These are phyloP conservation scores for Trachelus stipa DNA, from an alignment of 2,888 invertebrate genomes.

Conservation along the genomic window DNA sequence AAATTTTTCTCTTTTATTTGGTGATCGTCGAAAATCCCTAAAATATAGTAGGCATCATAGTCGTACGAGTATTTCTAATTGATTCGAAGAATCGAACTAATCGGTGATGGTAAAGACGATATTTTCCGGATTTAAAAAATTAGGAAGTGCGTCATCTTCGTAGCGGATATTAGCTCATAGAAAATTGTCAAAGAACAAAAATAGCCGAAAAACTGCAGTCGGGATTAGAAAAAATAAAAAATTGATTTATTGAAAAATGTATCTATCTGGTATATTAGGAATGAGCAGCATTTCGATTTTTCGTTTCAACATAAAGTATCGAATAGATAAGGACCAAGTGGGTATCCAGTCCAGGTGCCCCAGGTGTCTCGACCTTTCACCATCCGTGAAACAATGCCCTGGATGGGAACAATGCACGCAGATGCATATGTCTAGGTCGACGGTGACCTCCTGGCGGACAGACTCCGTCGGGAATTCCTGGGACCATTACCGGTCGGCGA, in stretches of 20 bases:
- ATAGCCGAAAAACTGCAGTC: not conserved
- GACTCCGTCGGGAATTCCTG: slow-evolving; percentile 3
- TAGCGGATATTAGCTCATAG: not conserved
- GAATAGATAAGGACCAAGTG: not conserved
- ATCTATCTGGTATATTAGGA: not conserved
- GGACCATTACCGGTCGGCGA: not conserved
- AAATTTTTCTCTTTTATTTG: not conserved
- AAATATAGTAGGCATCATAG: not conserved
- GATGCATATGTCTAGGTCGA: slow-evolving; percentile 38
- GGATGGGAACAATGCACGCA: not conserved
- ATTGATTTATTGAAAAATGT: not conserved
- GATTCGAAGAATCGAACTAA: not conserved
- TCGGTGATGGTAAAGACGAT: not conserved
- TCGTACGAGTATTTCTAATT: not conserved
- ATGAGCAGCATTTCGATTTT: not conserved
- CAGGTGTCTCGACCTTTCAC: not conserved
- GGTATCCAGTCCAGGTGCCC: not conserved
- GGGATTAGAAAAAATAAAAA: not conserved
- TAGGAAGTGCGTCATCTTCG: not conserved
- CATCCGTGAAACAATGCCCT: not conserved
- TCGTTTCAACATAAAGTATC: not conserved
- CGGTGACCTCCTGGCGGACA: slow-evolving; percentile 31
- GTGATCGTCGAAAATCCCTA: not conserved
- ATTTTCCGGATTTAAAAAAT: not conserved
- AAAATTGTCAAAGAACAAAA: not conserved